A percentile compares a stretch with the other conserved stretches of the same genome.
Conservation (phyloP, 2,888 invertebrate species). For the Hirtodrosophila histrioides region DNA sequence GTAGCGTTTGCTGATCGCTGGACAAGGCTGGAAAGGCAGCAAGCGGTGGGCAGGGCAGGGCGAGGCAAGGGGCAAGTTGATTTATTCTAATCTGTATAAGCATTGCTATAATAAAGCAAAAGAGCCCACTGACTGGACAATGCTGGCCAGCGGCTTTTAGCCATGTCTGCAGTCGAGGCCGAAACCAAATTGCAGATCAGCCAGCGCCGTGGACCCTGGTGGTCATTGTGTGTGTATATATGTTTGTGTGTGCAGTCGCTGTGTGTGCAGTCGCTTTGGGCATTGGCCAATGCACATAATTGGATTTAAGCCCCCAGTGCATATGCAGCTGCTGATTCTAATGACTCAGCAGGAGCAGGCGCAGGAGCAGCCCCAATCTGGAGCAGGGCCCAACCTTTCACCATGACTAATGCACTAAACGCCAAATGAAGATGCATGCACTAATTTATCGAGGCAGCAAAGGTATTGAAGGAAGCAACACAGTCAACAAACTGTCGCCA, state of each 20-base stretch:
- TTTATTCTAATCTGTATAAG: slow-evolving; percentile 80
- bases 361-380: slow-evolving; percentile 5
- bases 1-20: slow-evolving; percentile 69
- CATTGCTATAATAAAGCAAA: slow-evolving; percentile 79
- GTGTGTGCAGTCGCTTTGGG: slow-evolving; percentile 41
- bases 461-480: slow-evolving; percentile 3
- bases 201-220: slow-evolving; percentile 5
- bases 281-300: slow-evolving; percentile 67
- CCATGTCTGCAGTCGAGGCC: slow-evolving; percentile 35
- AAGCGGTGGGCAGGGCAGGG: slow-evolving; percentile 2
- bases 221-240: slow-evolving; percentile 10
- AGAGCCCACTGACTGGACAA: slow-evolving; percentile 74
- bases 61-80: slow-evolving; percentile 58
- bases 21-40: slow-evolving; percentile 8
- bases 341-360: slow-evolving; percentile 67
- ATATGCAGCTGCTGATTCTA: slow-evolving; percentile 74
- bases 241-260: slow-evolving; percentile 2
- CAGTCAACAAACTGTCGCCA: slow-evolving; percentile 53
- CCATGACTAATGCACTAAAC: slow-evolving; percentile 41
- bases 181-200: slow-evolving; percentile 67
- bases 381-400: slow-evolving; percentile 31
- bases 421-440: slow-evolving; percentile 66
- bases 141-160: slow-evolving; percentile 64
- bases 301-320: slow-evolving; percentile 72
- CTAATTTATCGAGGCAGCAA: slow-evolving; percentile 47